Percentiles rank a stretch among this genome's conserved stretches.
Conservation (phyloP, 2,113 vertebrate species). For the Piaya cayana region DNA sequence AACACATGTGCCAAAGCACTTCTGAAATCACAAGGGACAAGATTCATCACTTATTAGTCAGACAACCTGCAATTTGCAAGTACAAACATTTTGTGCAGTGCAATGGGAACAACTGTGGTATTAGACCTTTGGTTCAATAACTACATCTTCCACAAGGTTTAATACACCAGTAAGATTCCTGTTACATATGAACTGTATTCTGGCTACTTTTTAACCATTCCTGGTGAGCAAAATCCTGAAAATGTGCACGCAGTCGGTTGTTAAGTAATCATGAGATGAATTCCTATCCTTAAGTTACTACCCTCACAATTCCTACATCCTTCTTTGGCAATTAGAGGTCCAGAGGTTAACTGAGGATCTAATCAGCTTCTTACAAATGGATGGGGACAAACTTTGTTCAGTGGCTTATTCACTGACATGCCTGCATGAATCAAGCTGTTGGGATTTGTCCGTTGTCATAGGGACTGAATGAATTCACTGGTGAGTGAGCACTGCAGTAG, state of each 20-base stretch:
- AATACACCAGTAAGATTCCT: slow-evolving; percentile 3
- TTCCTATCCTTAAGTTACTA: not conserved
- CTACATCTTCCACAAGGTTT: slow-evolving; percentile 31
- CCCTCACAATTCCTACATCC: not conserved
- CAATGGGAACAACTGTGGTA: not conserved
- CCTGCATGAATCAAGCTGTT: not conserved
- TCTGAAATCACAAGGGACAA: not conserved
- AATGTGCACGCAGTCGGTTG: not conserved
- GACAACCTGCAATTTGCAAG: not conserved
- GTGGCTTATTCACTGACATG: not conserved
- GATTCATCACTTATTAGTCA: not conserved
- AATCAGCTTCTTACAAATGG: not conserved
- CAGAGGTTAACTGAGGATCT: slow-evolving; percentile 27
- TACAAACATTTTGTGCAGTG: not conserved
- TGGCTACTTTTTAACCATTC: slow-evolving; percentile 58
- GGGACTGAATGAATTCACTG: not conserved
- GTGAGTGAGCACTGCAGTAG: accelerated
- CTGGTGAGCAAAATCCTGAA: not conserved
- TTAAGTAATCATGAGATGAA: not conserved
- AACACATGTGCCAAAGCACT: not conserved
- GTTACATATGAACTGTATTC: slow-evolving; percentile 15
- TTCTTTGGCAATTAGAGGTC: not conserved
- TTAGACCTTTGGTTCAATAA: not conserved
- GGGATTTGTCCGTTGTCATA: not conserved
- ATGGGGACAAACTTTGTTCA: not conserved